phyloP scores from a whole-genome alignment of 2,888 invertebrate species.

The Celastrina argiolus region DNA sequence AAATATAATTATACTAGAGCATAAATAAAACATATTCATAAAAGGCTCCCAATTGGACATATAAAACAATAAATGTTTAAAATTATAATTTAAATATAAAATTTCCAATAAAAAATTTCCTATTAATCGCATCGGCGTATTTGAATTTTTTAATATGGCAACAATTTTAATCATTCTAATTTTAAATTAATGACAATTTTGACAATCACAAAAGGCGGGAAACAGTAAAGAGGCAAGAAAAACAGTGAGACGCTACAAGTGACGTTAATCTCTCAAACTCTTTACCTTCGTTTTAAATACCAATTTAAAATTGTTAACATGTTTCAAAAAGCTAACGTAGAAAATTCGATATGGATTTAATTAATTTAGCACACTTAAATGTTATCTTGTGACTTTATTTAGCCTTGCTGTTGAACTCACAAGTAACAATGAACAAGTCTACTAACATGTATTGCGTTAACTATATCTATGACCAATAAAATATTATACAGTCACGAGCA shows the following conservation, averaged over 20 bases:
- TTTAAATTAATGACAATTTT: neutral
- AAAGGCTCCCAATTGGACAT: neutral
- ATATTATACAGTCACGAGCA: too few relatives aligned
- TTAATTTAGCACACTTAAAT: neutral
- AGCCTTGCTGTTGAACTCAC: neutral
- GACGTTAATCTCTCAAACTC: neutral
- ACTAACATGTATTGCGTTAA: neutral
- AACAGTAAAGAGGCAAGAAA: neutral
- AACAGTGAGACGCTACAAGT: neutral
- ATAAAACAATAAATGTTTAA: neutral
- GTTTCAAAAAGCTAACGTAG: neutral
- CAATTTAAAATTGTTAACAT: neutral
- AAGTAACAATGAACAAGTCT: neutral
- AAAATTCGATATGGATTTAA: neutral
- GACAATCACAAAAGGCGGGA: neutral
- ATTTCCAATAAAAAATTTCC: neutral
- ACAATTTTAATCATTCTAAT: constrained; percentile 1
- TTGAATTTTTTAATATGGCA: neutral
- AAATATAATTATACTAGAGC: neutral
- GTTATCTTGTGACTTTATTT: neutral
- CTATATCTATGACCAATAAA: neutral
- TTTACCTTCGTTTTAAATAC: neutral
- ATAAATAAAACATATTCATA: neutral
- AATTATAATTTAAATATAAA: neutral
- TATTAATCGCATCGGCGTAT: neutral